These are phyloP conservation scores for Phanerotoma sp. DNA, from an alignment of 2,888 invertebrate genomes.

Conservation along the genomic window DNA sequence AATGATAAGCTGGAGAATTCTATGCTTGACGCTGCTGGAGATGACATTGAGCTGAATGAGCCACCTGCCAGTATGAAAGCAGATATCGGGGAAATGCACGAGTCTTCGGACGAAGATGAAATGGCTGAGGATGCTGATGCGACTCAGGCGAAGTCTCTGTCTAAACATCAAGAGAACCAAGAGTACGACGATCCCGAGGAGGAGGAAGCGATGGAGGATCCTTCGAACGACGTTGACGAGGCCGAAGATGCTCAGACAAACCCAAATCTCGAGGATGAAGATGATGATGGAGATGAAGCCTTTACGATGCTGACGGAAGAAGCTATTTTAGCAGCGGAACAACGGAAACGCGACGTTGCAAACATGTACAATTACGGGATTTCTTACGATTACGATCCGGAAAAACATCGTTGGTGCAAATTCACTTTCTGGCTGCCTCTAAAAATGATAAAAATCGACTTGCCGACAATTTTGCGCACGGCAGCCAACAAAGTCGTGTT, in stretches of 20 bases:
- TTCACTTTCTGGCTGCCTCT: slow-evolving; percentile 70
- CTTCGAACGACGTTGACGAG: slow-evolving; percentile 47
- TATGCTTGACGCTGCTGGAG: slow-evolving; percentile 54
- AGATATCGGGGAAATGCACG: slow-evolving; percentile 52
- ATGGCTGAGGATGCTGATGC: slow-evolving; percentile 62
- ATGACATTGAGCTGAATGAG: not conserved
- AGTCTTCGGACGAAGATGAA: slow-evolving; percentile 70
- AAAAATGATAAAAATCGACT: slow-evolving; percentile 69
- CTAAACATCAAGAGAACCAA: slow-evolving; percentile 58
- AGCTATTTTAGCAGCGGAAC: slow-evolving; percentile 33
- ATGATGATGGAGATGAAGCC: slow-evolving; percentile 34
- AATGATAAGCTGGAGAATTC: slow-evolving; percentile 46
- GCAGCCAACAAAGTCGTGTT: slow-evolving; percentile 73
- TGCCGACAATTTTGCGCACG: slow-evolving; percentile 72
- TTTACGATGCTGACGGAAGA: not conserved
- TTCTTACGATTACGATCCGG: slow-evolving; percentile 75
- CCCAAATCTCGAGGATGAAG: slow-evolving; percentile 19
- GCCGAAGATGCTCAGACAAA: slow-evolving; percentile 46
- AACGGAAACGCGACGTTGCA: slow-evolving; percentile 53
- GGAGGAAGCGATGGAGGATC: slow-evolving; percentile 57
- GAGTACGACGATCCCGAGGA: slow-evolving; percentile 61
- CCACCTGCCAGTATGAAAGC: slow-evolving; percentile 2
- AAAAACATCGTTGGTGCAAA: slow-evolving; percentile 81
- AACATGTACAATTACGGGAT: slow-evolving; percentile 58
- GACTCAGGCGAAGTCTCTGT: slow-evolving; percentile 46